Conservation (phyloP, 1,140 invertebrate species). For the Drosophila pectinifera region DNA sequence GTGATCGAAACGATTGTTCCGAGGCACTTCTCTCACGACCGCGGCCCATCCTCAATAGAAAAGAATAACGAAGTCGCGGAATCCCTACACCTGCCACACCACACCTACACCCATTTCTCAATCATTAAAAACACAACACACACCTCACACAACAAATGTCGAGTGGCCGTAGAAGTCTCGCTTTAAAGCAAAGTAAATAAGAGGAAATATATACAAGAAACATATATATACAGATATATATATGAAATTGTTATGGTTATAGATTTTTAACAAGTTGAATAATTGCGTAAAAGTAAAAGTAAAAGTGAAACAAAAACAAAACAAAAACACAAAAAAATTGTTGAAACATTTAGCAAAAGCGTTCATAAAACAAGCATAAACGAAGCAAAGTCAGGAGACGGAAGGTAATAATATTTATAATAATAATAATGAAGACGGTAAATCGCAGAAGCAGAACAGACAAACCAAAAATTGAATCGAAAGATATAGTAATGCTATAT, state of each 20-base stretch:
- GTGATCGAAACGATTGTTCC: conserved; percentile 29
- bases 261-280: conserved; percentile 84
- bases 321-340: conserved; percentile 76
- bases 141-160: conserved; percentile 54
- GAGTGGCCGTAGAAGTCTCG: conserved; percentile 68
- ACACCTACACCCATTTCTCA: conserved; percentile 24
- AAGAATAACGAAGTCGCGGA: background rate
- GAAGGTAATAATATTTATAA: conserved; percentile 28
- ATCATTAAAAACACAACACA: conserved; percentile 18
- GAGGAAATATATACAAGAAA: conserved; percentile 64
- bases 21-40: conserved; percentile 9
- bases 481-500: conserved; percentile 76
- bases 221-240: conserved; percentile 68
- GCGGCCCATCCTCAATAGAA: background rate
- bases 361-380: conserved; percentile 68
- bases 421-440: conserved; percentile 54
- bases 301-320: conserved; percentile 65
- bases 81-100: background rate
- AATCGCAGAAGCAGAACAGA: conserved; percentile 32
- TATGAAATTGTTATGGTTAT: conserved; percentile 83
- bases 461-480: conserved; percentile 63
- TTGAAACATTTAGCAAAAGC: conserved; percentile 79
- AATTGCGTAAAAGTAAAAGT: conserved; percentile 69
- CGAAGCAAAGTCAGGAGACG: conserved; percentile 30
- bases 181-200: conserved; percentile 75